Evolutionary conservation across 2,888 invertebrate species (phyloP).

Genomic region (Lasius fuliginosus): DNA sequence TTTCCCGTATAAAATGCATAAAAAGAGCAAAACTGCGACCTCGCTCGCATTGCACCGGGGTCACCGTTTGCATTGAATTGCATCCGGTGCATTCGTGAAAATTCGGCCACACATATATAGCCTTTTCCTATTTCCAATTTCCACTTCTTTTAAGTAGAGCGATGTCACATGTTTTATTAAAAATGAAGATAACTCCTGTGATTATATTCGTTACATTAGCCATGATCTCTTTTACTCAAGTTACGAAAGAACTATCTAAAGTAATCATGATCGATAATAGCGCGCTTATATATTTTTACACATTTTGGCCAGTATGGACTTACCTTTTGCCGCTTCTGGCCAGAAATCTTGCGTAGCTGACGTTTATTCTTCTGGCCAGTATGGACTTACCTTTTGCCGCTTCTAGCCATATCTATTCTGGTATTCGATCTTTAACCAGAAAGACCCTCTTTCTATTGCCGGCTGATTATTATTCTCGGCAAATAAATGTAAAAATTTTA

Average conservation of each 20-base stretch:
- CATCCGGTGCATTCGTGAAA: constrained; percentile 20
- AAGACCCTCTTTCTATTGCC: too few species aligned
- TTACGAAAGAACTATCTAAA: background rate
- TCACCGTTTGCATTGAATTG: constrained; percentile 15
- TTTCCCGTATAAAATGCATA: constrained; percentile 22
- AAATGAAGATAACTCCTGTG: background rate
- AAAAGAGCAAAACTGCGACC: constrained; percentile 20
- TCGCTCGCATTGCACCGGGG: background rate
- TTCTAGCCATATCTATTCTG: too few species aligned
- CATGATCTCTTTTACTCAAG: background rate
- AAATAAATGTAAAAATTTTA: too few species aligned
- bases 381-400: too few species aligned
- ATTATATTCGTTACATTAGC: constrained; percentile 18
- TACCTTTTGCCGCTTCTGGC: too few species aligned
- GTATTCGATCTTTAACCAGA: too few species aligned
- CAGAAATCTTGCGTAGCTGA: too few species aligned
- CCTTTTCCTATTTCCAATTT: constrained; percentile 7
- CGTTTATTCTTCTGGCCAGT: too few species aligned
- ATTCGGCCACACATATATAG: background rate
- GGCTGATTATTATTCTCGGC: too few species aligned
- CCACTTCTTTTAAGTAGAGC: background rate
- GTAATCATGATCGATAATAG: background rate
- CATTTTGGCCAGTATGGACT: too few species aligned
- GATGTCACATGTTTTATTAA: background rate
- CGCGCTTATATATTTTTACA: background rate